A percentile compares a stretch with the other conserved stretches of the same genome.
phyloP scores from a whole-genome alignment of 2,888 invertebrate genomes.

The Uropetala carovei region DNA sequence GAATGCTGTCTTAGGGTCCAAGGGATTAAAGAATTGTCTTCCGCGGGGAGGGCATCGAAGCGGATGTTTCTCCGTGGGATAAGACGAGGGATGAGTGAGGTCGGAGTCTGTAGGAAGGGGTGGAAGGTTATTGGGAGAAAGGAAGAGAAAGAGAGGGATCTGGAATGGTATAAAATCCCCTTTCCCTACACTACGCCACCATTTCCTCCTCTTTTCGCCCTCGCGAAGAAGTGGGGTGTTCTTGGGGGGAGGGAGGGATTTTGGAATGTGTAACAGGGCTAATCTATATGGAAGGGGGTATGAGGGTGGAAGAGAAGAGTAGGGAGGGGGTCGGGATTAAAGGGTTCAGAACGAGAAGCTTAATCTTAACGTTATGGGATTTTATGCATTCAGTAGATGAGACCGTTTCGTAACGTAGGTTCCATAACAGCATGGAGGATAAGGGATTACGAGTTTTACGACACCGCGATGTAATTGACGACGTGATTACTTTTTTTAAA shows the following conservation, averaged over 20 bases:
- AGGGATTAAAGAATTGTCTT: slow-evolving; percentile 20
- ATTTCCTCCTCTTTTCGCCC: slow-evolving; percentile 11
- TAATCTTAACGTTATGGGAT: neutral
- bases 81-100: neutral
- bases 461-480: neutral
- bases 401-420: neutral
- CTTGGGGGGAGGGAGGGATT: neutral
- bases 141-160: too few species aligned
- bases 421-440: neutral
- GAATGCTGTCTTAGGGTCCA: neutral
- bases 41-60: neutral
- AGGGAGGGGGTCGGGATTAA: neutral
- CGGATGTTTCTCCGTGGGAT: neutral
- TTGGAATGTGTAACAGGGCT: neutral
- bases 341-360: neutral
- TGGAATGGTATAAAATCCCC: too few species aligned
- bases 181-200: neutral
- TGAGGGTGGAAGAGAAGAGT: too few species aligned
- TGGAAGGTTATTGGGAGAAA: too few species aligned
- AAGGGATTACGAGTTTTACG: neutral
- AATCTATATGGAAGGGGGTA: neutral
- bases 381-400: neutral
- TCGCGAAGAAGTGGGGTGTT: neutral
- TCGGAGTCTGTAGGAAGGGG: neutral
- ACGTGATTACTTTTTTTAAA: neutral